Evolutionary conservation across 92 coral and sea anemone genomes (phyloP), one percentile per base, ranked within the genome.

Genomic region (Siderastrea siderea): DNA sequence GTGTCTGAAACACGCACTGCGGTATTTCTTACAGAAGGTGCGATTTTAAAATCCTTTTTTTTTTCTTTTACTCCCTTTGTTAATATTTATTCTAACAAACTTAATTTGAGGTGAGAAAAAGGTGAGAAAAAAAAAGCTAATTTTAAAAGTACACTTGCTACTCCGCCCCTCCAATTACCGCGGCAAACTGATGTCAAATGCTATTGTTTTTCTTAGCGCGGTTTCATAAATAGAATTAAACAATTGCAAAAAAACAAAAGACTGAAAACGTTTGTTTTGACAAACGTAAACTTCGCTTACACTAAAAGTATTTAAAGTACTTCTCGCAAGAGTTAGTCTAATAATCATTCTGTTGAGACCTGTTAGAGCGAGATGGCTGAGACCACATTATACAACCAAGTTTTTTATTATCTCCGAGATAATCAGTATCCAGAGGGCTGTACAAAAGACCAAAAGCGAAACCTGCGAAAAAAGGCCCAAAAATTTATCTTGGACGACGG

Each of bases 31-130:
- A 7, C 1, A 67, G 72, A 6, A 67, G 72, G 11, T 7, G 49
- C 69, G 19, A 15, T 3, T 64, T 19, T 64, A 26, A 26, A 26
- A 26, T 64, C 15, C 69, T 7, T 5, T 64, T 47, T 7, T 6
- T 7, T 7, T 13, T 67, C 19, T 67, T 6, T 6, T 6, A 1
- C 3, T n/a, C 8, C n/a, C 72, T 46, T 67, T 17, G 46, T 67
- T 43, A 26, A 6, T 67, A 2, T 43, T 81, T 86, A 88, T 54
- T 88, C 87, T 70, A 77, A 81, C 80, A 82, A 74, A 78, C 87
- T 74, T 38, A 74, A 82, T 72, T 79, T 79, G 68, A 83, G 65
- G 76, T 89, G 47, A 87, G 87, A 55, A 15, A 38, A 17, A 48
- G 38, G 38, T 26, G 38, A 26, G 38, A 26, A 26, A 26, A 26